Conservation (phyloP, 2,113 vertebrate species). For the Etheostoma cragini region DNA sequence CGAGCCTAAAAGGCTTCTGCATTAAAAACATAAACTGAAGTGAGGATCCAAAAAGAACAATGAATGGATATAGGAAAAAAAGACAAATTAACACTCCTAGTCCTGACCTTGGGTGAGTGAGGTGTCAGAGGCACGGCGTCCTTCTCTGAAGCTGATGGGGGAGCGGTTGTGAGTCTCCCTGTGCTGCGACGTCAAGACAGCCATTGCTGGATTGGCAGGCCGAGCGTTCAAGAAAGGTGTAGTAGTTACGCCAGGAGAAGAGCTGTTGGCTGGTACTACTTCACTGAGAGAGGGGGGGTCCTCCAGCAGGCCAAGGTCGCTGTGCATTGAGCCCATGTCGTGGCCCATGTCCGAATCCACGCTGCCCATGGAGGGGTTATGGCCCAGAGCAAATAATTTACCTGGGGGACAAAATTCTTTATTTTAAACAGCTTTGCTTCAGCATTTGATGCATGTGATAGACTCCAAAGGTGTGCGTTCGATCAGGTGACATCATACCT, state of each 20-base stretch:
- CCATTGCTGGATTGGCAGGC: conserved; percentile 92
- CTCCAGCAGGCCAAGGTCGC: conserved; percentile 89
- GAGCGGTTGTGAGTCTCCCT: conserved; percentile 95
- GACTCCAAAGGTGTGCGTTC: neutral
- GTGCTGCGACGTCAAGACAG: conserved; percentile 88
- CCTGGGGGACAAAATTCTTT: conserved; percentile 76
- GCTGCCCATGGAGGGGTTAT: conserved; percentile 92
- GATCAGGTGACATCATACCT: conserved; percentile 78
- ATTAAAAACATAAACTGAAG: neutral
- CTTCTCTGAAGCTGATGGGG: conserved; percentile 97
- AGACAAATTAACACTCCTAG: neutral
- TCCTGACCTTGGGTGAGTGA: conserved; percentile 95
- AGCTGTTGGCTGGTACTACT: conserved; percentile 84
- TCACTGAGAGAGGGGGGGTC: conserved; percentile 89
- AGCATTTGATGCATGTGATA: neutral
- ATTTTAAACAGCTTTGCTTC: neutral
- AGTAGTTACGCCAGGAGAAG: conserved; percentile 78
- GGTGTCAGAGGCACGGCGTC: conserved; percentile 94
- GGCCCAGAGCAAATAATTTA: conserved; percentile 89
- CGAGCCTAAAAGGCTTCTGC: no score
- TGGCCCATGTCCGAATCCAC: conserved; percentile 90
- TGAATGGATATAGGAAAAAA: neutral
- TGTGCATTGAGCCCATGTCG: conserved; percentile 91
- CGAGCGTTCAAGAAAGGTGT: conserved; percentile 85
- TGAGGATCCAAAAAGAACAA: neutral